Evolutionary conservation across 2,888 invertebrate species (phyloP).

Genomic region (Spisula subtruncata): DNA sequence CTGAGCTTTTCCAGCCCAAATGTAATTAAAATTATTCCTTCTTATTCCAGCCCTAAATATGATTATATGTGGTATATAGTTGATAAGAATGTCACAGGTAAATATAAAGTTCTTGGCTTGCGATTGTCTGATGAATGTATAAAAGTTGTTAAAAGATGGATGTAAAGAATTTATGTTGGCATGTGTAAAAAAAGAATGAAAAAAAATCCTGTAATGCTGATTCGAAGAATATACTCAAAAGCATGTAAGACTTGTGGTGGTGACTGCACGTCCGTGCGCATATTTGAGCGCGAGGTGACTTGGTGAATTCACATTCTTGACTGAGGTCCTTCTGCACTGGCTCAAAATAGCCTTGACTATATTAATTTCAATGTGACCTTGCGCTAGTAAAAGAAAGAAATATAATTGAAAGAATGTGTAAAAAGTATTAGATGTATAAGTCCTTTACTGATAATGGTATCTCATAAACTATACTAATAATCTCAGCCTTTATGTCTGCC

Average conservation of each 20-base stretch:
- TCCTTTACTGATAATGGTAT: too few relatives aligned
- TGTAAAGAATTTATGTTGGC: not conserved
- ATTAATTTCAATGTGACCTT: conserved; percentile 29
- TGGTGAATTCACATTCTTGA: conserved; percentile 1
- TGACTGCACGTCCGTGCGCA: not conserved
- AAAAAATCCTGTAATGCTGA: not conserved
- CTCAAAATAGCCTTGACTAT: not conserved
- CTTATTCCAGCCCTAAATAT: conserved; percentile 11
- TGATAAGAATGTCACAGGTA: not conserved
- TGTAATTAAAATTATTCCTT: conserved; percentile 3
- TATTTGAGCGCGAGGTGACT: conserved; percentile 14
- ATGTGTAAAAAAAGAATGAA: not conserved
- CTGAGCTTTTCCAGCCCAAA: not conserved
- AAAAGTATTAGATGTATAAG: not conserved
- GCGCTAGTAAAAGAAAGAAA: not conserved
- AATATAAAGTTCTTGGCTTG: not conserved
- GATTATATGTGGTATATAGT: not conserved
- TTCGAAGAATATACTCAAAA: not conserved
- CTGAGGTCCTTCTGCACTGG: too few relatives aligned
- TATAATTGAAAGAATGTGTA: not conserved
- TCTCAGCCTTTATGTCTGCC: too few relatives aligned
- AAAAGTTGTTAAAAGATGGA: not conserved
- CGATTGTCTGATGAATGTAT: too few relatives aligned
- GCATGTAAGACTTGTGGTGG: conserved; percentile 13
- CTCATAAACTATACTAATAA: too few relatives aligned